These are phyloP conservation scores for Esox lucius DNA, from an alignment of 2,797 vertebrate species.

Conservation along the genomic window DNA sequence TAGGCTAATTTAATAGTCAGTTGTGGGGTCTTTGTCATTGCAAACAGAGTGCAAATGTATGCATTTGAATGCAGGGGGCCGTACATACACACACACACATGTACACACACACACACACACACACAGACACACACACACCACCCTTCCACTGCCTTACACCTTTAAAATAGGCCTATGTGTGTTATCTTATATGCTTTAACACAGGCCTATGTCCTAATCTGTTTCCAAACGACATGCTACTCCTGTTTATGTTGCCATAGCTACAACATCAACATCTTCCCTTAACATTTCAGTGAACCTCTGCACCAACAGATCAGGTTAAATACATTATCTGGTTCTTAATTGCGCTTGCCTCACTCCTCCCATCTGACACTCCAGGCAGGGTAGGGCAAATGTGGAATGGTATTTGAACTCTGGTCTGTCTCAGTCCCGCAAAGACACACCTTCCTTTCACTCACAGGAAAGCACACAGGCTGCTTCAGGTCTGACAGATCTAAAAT, in stretches of 20 bases:
- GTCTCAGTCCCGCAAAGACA: slow-evolving; percentile 51
- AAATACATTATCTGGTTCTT: not conserved
- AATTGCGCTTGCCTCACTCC: not conserved
- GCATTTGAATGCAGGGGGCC: not conserved
- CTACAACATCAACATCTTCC: slow-evolving; percentile 61
- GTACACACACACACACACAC: not conserved
- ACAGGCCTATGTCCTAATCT: slow-evolving; percentile 58
- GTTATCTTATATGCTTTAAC: not conserved
- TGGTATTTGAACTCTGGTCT: slow-evolving; percentile 11
- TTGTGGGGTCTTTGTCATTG: no score
- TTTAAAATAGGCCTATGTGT: not conserved
- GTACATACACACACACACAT: slow-evolving; percentile 12
- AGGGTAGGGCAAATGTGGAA: not conserved
- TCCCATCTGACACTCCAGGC: not conserved
- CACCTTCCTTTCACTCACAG: slow-evolving; percentile 67
- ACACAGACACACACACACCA: not conserved
- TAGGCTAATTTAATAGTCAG: no score
- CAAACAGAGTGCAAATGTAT: no score
- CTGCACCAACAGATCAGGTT: not conserved
- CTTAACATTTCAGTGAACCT: slow-evolving; percentile 39
- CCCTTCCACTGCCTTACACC: no score
- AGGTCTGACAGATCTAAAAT: slow-evolving; percentile 51
- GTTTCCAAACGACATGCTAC: slow-evolving; percentile 49
- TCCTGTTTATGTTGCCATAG: slow-evolving; percentile 67
- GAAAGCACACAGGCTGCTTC: slow-evolving; percentile 35